These are phyloP conservation scores for Dicrostonyx torquatus DNA, from an alignment of 2,797 vertebrate species.

Conservation along the genomic window DNA sequence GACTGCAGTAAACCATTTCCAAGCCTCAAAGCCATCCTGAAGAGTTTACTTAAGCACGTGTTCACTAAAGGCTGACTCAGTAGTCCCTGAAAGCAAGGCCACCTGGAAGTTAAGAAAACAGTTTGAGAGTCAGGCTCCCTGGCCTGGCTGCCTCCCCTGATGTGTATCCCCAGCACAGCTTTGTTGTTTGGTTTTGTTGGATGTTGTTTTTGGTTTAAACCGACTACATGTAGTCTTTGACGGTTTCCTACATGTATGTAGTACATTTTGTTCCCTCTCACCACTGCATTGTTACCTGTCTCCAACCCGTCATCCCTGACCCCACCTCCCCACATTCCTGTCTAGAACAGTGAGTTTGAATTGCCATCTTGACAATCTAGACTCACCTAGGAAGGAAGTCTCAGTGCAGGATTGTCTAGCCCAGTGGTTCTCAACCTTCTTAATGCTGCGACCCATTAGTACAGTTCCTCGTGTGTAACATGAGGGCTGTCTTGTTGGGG, in stretches of 20 bases:
- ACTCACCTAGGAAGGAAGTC: background rate
- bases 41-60: background rate
- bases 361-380: background rate
- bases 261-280: background rate
- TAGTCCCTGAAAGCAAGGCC: background rate
- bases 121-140: background rate
- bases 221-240: background rate
- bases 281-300: background rate
- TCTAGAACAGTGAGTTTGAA: background rate
- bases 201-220: background rate
- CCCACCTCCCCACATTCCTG: background rate
- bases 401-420: background rate
- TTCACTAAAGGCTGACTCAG: background rate
- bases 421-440: background rate
- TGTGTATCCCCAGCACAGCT: background rate
- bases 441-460: background rate
- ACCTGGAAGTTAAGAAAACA: background rate
- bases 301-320: background rate
- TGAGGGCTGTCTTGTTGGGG: no score
- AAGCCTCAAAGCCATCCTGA: background rate
- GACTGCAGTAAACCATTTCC: background rate
- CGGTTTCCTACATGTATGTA: background rate
- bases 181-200: background rate
- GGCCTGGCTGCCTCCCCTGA: background rate
- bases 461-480: background rate